phyloP scores from a whole-genome alignment of 2,888 invertebrate species.

The Xestia c-nigrum region DNA sequence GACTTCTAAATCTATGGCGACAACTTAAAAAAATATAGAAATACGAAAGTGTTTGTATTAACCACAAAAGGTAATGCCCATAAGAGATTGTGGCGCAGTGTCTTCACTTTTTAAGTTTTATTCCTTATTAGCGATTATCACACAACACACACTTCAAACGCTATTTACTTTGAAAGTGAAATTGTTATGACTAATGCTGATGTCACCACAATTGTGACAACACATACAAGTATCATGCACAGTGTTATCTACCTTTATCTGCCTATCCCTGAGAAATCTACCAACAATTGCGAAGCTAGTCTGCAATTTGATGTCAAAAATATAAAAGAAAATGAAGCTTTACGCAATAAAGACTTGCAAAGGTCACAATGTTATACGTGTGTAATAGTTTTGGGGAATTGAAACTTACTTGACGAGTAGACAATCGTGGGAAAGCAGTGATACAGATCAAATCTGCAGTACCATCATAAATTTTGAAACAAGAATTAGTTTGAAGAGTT shows the following conservation, averaged over 20 bases:
- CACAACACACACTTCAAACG: slow-evolving; percentile 1
- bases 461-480: slow-evolving; percentile 54
- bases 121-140: slow-evolving; percentile 37
- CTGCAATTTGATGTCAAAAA: slow-evolving; percentile 36
- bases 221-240: slow-evolving; percentile 21
- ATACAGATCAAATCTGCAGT: slow-evolving; percentile 63
- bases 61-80: slow-evolving; percentile 4
- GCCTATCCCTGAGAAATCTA: slow-evolving; percentile 44
- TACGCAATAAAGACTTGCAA: slow-evolving; percentile 23
- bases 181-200: slow-evolving; percentile 39
- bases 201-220: slow-evolving; percentile 37
- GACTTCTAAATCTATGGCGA: no score
- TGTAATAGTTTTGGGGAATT: slow-evolving; percentile 51
- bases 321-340: slow-evolving; percentile 49
- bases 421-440: slow-evolving; percentile 64
- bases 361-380: slow-evolving; percentile 60
- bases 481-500: slow-evolving; percentile 37
- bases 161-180: slow-evolving; percentile 54
- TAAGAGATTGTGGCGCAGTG: neutral
- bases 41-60: slow-evolving; percentile 13
- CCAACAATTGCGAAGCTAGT: slow-evolving; percentile 37
- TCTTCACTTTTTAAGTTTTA: slow-evolving; percentile 13
- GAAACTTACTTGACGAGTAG: slow-evolving; percentile 48
- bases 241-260: slow-evolving; percentile 43
- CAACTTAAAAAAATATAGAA: neutral